Evolutionary conservation across 2,888 invertebrate species (phyloP).

Genomic region (Imbricaverruca yamaguchii): DNA sequence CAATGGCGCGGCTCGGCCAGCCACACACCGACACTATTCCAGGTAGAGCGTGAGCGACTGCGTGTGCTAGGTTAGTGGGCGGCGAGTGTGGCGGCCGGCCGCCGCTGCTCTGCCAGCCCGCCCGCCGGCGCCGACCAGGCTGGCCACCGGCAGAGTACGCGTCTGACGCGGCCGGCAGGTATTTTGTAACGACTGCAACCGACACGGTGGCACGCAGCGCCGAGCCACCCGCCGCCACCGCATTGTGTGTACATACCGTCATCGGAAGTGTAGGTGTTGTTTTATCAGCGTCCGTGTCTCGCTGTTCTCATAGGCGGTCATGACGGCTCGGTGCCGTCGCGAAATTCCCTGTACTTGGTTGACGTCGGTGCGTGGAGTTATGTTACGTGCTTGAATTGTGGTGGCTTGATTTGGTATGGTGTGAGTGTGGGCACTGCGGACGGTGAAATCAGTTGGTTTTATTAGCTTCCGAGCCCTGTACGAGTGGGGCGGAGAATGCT

Average conservation of each 20-base stretch:
- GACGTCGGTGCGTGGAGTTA: neutral
- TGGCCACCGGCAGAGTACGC: neutral
- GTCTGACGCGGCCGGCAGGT: neutral
- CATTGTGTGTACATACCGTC: neutral
- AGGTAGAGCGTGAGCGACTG: slow-evolving; percentile 9
- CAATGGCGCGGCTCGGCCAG: neutral
- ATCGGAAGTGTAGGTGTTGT: slow-evolving; percentile 3
- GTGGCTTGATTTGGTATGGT: neutral
- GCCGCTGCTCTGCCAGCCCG: neutral
- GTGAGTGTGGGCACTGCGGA: neutral
- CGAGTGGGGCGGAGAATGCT: neutral
- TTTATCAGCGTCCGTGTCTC: slow-evolving; percentile 4
- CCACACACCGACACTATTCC: neutral
- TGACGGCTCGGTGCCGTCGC: neutral
- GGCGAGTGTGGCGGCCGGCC: neutral
- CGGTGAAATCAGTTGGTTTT: neutral
- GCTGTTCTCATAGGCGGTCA: neutral
- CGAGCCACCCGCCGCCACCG: neutral
- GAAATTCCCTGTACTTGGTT: slow-evolving; percentile 14
- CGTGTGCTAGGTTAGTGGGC: neutral
- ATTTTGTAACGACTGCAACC: neutral
- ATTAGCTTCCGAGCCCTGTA: neutral
- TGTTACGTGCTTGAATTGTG: neutral
- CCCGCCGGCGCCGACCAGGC: neutral
- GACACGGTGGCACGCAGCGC: neutral